A percentile compares a stretch with the other conserved stretches of the same genome.
phyloP scores from a whole-genome alignment of 2,797 vertebrate species.

The Brachyalestes nurse region DNA sequence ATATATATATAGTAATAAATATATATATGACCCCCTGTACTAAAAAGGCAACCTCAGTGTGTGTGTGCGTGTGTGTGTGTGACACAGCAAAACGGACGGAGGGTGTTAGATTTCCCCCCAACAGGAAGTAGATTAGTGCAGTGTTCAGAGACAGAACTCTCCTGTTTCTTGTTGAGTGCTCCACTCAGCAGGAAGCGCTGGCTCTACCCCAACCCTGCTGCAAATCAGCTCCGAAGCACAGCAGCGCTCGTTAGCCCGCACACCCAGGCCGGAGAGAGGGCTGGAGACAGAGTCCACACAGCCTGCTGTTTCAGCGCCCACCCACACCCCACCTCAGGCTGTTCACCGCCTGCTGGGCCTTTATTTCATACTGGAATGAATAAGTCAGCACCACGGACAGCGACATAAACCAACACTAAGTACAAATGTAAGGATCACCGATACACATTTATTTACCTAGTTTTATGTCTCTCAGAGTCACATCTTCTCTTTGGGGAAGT shows the following conservation, averaged over 20 bases:
- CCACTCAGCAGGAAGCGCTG: conserved; percentile 15
- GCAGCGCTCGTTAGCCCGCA: neutral
- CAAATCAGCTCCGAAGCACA: neutral
- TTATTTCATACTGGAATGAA: too few relatives aligned
- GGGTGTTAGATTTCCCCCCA: conserved; percentile 23
- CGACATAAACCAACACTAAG: too few relatives aligned
- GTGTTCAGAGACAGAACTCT: neutral
- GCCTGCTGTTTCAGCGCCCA: neutral
- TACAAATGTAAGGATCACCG: too few relatives aligned
- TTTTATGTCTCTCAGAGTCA: too few relatives aligned
- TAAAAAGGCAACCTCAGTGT: too few relatives aligned
- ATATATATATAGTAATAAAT: too few relatives aligned
- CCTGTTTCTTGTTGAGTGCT: conserved; percentile 1
- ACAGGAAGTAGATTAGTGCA: conserved; percentile 33
- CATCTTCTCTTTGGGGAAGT: too few relatives aligned
- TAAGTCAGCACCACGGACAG: neutral
- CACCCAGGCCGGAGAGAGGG: neutral
- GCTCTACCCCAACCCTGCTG: neutral
- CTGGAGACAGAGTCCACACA: neutral
- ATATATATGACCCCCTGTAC: too few relatives aligned
- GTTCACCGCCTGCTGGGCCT: too few relatives aligned
- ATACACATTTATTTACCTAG: neutral
- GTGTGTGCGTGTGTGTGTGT: conserved; percentile 13
- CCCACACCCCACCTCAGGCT: neutral
- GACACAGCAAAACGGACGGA: conserved; percentile 7